Evolutionary conservation across 2,888 invertebrate genomes (phyloP).

Genomic region (Lordiphosa fenestrarum): DNA sequence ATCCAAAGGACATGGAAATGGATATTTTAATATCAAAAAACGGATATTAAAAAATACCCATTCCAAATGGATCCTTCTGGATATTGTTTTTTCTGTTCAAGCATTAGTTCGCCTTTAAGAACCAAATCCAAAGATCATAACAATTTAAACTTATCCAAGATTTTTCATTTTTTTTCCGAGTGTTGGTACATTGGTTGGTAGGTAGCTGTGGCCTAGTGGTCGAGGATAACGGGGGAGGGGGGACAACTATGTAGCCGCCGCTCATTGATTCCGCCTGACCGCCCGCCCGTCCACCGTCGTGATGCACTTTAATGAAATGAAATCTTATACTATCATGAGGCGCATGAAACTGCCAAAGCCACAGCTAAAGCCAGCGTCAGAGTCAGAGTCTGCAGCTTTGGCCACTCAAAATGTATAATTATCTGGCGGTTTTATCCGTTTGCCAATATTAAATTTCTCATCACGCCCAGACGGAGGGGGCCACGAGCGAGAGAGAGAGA

Average conservation of each 20-base stretch:
- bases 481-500: neutral
- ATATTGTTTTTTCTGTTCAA: too few relatives aligned
- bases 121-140: too few relatives aligned
- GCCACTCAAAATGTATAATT: conserved; percentile 75
- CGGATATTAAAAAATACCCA: too few relatives aligned
- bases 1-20: too few relatives aligned
- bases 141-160: too few relatives aligned
- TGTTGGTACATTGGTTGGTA: conserved; percentile 36
- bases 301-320: conserved; percentile 81
- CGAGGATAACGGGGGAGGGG: conserved; percentile 7
- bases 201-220: conserved; percentile 42
- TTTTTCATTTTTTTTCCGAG: neutral
- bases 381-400: conserved; percentile 46
- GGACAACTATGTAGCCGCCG: conserved; percentile 51
- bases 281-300: conserved; percentile 69
- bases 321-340: conserved; percentile 79
- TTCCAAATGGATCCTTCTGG: too few relatives aligned
- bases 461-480: conserved; percentile 72
- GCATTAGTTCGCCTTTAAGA: too few relatives aligned
- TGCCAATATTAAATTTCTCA: conserved; percentile 80
- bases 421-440: conserved; percentile 75
- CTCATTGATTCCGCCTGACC: conserved; percentile 65
- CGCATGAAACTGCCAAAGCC: conserved; percentile 58
- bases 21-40: too few relatives aligned
- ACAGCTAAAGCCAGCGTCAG: conserved; percentile 25